Evolutionary conservation across 2,113 vertebrate genomes (phyloP).

Genomic region (Rhabdornis inornatus): DNA sequence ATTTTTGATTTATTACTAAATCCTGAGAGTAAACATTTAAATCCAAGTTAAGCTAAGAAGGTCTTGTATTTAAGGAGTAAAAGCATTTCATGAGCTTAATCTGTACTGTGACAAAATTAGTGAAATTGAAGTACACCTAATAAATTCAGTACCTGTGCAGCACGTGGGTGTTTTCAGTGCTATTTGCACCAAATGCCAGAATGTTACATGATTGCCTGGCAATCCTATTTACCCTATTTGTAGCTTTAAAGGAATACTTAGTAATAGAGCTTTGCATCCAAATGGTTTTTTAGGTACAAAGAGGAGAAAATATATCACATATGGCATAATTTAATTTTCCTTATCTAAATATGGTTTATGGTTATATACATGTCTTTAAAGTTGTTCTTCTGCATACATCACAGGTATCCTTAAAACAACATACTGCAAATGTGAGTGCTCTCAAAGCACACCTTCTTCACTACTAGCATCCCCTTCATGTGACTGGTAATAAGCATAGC

Average conservation of each 20-base stretch:
- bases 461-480: neutral
- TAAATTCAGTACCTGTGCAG: neutral
- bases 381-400: neutral
- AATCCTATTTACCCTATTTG: neutral
- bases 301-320: neutral
- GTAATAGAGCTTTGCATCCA: neutral
- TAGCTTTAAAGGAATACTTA: neutral
- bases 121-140: neutral
- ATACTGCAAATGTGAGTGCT: neutral
- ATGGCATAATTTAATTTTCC: neutral
- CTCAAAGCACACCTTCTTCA: neutral
- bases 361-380: neutral
- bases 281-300: neutral
- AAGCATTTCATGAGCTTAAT: neutral
- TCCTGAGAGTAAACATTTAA: neutral
- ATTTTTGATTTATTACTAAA: conserved; percentile 1
- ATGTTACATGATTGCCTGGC: neutral
- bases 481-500: neutral
- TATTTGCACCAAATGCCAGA: neutral
- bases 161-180: fast-evolving
- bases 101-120: neutral
- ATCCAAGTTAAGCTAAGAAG: neutral
- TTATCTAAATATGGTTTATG: neutral
- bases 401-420: neutral
- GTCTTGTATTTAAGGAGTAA: neutral